Evolutionary conservation across 2,888 invertebrate genomes (phyloP), one percentile per base, ranked within the genome.

Genomic region (Alviniconcha strummeri): DNA sequence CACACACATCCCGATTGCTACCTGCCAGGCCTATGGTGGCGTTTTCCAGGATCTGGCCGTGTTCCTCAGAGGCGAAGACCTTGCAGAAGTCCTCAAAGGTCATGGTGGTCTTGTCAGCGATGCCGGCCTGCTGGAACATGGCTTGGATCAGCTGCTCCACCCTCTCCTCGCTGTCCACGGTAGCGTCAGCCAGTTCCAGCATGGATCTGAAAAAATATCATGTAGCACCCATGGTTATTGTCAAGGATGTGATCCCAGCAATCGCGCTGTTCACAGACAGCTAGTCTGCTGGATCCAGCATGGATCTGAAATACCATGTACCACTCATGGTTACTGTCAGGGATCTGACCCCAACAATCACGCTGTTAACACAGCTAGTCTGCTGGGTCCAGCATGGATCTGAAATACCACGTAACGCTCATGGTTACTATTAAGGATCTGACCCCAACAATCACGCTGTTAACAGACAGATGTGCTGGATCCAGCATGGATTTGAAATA

Each of bases 21-120:
- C 86, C 85, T 64, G 83, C 87, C 64, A 86, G 75, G 17, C 88
- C 89, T 52, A 91, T 76, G 17, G 89, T 89, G 7, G 91, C 90
- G 15, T 89, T 88, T 78, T 89, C 85, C 69, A 91, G 83, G 5
- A 90, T 89, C 11, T 86, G 87, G 36, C 87, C 88, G 79, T 90
- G 87, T 64, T 90, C 87, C 52, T 89, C 89, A 13, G 89, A 88
- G 8, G 88, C 86, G 83, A 91, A 90, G 5, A 91, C 88, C 19
- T 85, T 88, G 80, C 89, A 89, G 85, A 91, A 91, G 81, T 91
- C 90, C 1, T 89, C 85, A 78, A 89, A 89, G 5, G 89, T 89
- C 85, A 91, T 88, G 19, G 88, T 87, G 57, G 84, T 80, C 52
- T 90, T 89, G 64, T 86, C 85, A 5, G 85, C 82, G 13, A 90